These are phyloP conservation scores for Crocidura indochinensis DNA, from an alignment of 2,797 vertebrate genomes.

Conservation along the genomic window DNA sequence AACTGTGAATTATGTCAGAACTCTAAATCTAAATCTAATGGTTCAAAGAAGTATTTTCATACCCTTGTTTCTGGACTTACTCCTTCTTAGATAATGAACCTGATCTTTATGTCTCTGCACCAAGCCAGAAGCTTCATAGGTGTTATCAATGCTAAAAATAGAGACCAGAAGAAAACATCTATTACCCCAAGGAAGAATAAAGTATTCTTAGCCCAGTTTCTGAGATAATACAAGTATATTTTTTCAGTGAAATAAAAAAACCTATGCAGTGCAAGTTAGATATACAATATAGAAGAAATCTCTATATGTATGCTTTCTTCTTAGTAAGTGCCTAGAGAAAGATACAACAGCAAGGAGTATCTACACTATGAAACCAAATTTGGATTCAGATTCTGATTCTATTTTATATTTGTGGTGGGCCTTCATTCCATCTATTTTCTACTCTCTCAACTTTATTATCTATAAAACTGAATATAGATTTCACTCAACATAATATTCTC, in stretches of 20 bases:
- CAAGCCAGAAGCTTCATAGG: constrained; percentile 1
- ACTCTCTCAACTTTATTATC: neutral
- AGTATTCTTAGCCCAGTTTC: neutral
- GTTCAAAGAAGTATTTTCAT: neutral
- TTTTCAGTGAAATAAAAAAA: neutral
- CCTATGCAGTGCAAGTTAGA: neutral
- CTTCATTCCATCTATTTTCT: neutral
- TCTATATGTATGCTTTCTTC: neutral
- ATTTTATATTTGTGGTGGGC: neutral
- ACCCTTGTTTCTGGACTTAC: neutral
- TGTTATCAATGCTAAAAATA: neutral
- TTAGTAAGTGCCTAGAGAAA: neutral
- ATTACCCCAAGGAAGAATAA: neutral
- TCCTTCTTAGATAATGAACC: neutral
- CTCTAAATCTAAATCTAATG: neutral
- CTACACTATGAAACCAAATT: neutral
- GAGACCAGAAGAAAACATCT: neutral
- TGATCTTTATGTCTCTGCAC: neutral
- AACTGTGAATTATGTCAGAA: neutral
- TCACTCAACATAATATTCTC: no score
- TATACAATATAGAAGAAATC: neutral
- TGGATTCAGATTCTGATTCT: neutral
- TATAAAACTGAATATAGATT: neutral
- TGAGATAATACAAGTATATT: neutral
- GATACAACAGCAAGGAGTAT: neutral